Evolutionary conservation across 1,140 invertebrate genomes (phyloP).

Genomic region (Drosophila setifemur): DNA sequence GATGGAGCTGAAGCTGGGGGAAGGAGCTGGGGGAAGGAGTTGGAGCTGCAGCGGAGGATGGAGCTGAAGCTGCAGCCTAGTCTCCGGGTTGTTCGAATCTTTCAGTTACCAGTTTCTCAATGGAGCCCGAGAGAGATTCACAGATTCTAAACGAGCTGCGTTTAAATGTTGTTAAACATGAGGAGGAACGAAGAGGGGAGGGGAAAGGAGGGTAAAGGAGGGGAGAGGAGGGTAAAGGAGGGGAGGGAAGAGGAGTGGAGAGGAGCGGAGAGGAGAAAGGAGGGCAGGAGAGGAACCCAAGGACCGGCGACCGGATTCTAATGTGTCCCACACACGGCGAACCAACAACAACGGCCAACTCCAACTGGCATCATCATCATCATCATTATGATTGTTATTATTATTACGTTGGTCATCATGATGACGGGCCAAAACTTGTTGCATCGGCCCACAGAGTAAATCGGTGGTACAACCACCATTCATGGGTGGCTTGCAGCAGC

Average conservation of each 20-base stretch:
- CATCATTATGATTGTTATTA: background rate
- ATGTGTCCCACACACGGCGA: conserved; percentile 77
- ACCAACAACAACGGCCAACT: too few species aligned
- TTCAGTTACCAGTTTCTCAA: conserved; percentile 27
- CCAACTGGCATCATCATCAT: background rate
- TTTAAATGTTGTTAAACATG: conserved; percentile 75
- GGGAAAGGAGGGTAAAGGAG: too few species aligned
- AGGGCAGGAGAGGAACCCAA: conserved; percentile 12
- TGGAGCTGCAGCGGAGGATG: background rate
- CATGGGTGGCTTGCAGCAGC: conserved; percentile 62
- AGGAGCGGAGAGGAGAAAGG: too few species aligned
- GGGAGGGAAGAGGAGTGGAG: background rate
- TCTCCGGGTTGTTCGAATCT: background rate
- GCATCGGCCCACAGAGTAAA: conserved; percentile 11
- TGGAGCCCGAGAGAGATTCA: conserved; percentile 34
- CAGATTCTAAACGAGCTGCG: conserved; percentile 78
- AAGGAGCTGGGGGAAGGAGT: too few species aligned
- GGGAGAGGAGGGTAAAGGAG: conserved; percentile 19
- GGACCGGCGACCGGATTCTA: conserved; percentile 57
- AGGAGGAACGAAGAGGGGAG: background rate
- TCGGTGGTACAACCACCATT: conserved; percentile 31
- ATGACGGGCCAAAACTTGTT: conserved; percentile 39
- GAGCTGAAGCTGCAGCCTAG: background rate
- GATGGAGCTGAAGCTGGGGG: too few species aligned
- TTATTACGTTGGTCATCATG: conserved; percentile 1